Percentiles rank a stretch among this genome's conserved stretches.
These are phyloP conservation scores for Anabas testudineus DNA, from an alignment of 2,797 vertebrate genomes.

Conservation along the genomic window DNA sequence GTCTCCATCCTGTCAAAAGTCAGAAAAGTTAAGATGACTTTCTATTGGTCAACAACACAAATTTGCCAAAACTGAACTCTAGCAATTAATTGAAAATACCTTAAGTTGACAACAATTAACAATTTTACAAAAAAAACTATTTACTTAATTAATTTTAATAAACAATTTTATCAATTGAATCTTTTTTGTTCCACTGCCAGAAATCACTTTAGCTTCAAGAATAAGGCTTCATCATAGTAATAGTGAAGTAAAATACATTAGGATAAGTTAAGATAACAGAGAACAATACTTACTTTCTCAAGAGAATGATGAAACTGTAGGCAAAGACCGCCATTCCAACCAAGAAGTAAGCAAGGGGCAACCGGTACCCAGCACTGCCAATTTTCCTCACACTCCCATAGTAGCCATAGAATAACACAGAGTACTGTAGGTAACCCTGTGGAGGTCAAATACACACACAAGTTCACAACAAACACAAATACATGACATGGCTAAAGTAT, in stretches of 20 bases:
- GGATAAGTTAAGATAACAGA: conserved; percentile 17
- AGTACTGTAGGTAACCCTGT: conserved; percentile 98
- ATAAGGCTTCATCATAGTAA: background rate
- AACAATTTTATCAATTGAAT: no score
- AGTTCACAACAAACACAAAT: conserved; percentile 3
- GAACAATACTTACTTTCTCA: conserved; percentile 89
- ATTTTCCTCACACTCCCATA: conserved; percentile 92
- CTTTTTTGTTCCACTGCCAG: no score
- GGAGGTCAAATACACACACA: conserved; percentile 40
- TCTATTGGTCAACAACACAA: no score
- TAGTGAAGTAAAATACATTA: background rate
- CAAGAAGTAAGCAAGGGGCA: conserved; percentile 97
- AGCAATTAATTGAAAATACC: no score
- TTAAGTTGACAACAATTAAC: no score
- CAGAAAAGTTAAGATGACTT: no score
- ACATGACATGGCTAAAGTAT: background rate
- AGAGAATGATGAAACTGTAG: conserved; percentile 96
- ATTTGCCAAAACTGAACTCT: no score
- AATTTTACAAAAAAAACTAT: no score
- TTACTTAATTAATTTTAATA: no score
- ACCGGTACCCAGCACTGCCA: conserved; percentile 92
- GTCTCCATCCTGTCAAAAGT: no score
- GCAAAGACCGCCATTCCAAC: conserved; percentile 98
- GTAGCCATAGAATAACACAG: conserved; percentile 97
- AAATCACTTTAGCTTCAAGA: no score